A percentile compares a stretch with the other conserved stretches of the same genome.
phyloP scores from a whole-genome alignment of 2,113 vertebrate genomes.

The Melanostigma gelatinosum region DNA sequence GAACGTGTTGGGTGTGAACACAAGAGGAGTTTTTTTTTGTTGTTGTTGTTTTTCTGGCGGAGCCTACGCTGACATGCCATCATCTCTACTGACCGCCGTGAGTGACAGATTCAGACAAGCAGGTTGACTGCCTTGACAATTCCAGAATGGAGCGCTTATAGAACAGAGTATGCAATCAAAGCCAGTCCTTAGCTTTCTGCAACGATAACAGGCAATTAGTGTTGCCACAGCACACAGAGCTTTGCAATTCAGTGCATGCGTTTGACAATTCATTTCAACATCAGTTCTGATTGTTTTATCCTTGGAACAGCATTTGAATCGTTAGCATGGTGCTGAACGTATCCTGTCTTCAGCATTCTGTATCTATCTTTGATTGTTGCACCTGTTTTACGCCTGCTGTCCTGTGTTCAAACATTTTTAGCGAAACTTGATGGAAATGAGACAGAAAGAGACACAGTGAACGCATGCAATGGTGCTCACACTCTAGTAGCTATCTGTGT shows the following conservation, averaged over 20 bases:
- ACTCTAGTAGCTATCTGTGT: background rate
- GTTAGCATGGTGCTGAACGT: background rate
- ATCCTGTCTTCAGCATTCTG: conserved; percentile 1
- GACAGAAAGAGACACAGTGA: background rate
- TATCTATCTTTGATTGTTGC: conserved; percentile 15
- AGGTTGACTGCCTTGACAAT: conserved; percentile 34
- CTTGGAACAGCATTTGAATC: conserved; percentile 3
- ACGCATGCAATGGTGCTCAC: conserved; percentile 4
- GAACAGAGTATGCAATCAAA: conserved; percentile 53
- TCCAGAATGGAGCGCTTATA: conserved; percentile 14
- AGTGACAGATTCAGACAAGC: conserved; percentile 55
- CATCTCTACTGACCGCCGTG: conserved; percentile 41
- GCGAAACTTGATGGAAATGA: conserved; percentile 10
- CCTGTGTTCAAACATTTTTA: background rate
- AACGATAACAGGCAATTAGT: conserved; percentile 56
- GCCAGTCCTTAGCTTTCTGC: conserved; percentile 27
- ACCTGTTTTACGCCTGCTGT: background rate
- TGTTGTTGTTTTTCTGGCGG: conserved; percentile 20
- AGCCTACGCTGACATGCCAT: conserved; percentile 26
- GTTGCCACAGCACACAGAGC: conserved; percentile 4
- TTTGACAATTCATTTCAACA: conserved; percentile 28
- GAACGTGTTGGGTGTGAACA: conserved; percentile 13
- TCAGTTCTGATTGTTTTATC: conserved; percentile 17
- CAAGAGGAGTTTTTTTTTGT: background rate
- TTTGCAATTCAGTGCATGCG: conserved; percentile 3